Evolutionary conservation across 2,888 invertebrate genomes (phyloP).

Genomic region (Eurois occulta): DNA sequence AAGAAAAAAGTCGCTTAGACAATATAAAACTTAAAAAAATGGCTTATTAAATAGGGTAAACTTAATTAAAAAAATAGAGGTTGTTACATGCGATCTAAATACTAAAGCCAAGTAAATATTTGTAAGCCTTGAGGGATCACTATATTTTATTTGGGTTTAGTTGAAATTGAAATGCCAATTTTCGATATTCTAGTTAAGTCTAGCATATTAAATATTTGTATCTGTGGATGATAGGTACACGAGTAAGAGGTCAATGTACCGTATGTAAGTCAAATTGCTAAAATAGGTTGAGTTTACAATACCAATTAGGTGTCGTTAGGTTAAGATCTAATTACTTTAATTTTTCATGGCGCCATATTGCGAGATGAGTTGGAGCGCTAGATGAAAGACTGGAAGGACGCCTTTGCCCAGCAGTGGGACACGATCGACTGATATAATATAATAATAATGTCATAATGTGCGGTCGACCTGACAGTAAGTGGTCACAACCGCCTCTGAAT

Average conservation of each 20-base stretch:
- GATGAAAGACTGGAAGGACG: no score
- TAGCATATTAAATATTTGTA: background rate
- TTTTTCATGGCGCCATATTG: background rate
- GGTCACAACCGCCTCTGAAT: no score
- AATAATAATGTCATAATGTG: no score
- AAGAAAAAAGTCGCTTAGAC: no score
- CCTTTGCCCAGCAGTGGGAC: no score
- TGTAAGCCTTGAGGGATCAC: background rate
- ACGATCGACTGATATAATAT: no score
- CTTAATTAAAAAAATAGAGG: no score
- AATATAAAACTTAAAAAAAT: no score
- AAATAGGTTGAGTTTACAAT: background rate
- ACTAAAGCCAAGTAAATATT: constrained; percentile 16
- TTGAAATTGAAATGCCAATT: constrained; percentile 18
- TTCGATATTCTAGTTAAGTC: background rate
- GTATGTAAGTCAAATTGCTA: background rate
- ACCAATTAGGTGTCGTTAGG: background rate
- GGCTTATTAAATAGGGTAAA: no score
- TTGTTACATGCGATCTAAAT: background rate
- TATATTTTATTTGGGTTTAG: background rate
- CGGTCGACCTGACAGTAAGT: no score
- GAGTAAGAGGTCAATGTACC: constrained; percentile 4
- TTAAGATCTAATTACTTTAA: background rate
- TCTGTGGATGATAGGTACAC: background rate
- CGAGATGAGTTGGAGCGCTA: background rate